These are phyloP conservation scores for Lepetodrilus schrolli DNA, from an alignment of 2,888 invertebrate genomes.

Conservation along the genomic window DNA sequence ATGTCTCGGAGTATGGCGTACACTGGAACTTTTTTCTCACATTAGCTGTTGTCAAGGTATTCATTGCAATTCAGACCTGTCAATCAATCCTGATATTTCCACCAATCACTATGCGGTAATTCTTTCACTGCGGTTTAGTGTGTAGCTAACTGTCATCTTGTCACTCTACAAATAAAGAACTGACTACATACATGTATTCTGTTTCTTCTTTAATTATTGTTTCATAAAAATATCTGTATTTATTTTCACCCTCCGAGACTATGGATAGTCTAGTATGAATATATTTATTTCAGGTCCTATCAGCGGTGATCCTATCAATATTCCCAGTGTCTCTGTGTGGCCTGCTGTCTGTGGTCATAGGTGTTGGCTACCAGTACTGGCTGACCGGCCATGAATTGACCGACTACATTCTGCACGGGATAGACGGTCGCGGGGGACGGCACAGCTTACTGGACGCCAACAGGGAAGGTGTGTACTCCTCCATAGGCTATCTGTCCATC, in stretches of 20 bases:
- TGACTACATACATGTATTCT: too few species aligned
- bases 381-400: conserved; percentile 80
- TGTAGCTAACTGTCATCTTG: not conserved
- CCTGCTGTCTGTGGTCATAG: conserved; percentile 78
- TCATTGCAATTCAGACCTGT: too few species aligned
- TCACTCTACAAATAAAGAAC: not conserved
- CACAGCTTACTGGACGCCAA: conserved; percentile 85
- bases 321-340: conserved; percentile 78
- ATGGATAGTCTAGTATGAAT: too few species aligned
- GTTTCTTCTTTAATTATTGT: not conserved
- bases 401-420: conserved; percentile 80
- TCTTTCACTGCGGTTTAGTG: not conserved
- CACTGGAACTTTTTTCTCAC: conserved; percentile 99
- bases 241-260: too few species aligned
- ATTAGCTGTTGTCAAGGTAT: conserved; percentile 85
- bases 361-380: conserved; percentile 82
- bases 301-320: conserved; percentile 80
- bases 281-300: conserved; percentile 77
- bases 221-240: too few species aligned
- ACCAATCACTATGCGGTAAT: not conserved
- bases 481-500: conserved; percentile 88
- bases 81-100: too few species aligned
- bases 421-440: conserved; percentile 61
- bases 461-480: conserved; percentile 91
- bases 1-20: conserved; percentile 93